These are phyloP conservation scores for Microctenopoma stevenorrisi DNA, from an alignment of 2,797 vertebrate species.

Conservation along the genomic window DNA sequence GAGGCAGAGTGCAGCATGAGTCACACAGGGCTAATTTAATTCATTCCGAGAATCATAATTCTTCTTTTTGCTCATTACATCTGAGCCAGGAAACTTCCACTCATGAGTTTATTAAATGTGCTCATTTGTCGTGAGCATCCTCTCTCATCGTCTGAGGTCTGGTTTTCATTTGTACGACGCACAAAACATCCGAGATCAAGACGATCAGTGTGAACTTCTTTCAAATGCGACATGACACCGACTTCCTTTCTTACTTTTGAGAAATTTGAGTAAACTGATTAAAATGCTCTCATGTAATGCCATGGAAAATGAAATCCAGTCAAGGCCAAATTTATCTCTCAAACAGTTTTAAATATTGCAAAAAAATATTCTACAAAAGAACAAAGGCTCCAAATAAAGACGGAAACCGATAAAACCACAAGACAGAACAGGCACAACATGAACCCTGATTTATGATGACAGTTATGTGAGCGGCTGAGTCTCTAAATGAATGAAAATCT, in stretches of 20 bases:
- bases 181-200: constrained; percentile 30
- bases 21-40: constrained; percentile 48
- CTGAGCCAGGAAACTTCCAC: constrained; percentile 64
- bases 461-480: constrained; percentile 6
- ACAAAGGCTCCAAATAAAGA: constrained; percentile 47
- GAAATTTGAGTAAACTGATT: constrained; percentile 33
- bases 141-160: constrained; percentile 20
- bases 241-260: constrained; percentile 47
- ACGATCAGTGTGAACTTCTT: constrained; percentile 21
- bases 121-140: constrained; percentile 7
- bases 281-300: constrained; percentile 14
- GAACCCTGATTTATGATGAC: constrained; percentile 1
- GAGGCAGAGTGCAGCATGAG: constrained; percentile 40
- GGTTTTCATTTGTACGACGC: constrained; percentile 37
- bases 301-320: constrained; percentile 41
- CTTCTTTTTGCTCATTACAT: constrained; percentile 47
- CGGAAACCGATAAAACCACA: constrained; percentile 42
- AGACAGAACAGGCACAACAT: constrained; percentile 36
- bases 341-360: constrained; percentile 37
- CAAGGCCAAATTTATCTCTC: constrained; percentile 39
- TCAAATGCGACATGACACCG: constrained; percentile 25
- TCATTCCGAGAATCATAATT: constrained; percentile 54
- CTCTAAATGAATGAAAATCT: constrained; percentile 31
- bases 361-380: constrained; percentile 41
- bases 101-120: constrained; percentile 32